phyloP scores from a whole-genome alignment of 1,140 invertebrate species.

The Bathynomus jamesi region DNA sequence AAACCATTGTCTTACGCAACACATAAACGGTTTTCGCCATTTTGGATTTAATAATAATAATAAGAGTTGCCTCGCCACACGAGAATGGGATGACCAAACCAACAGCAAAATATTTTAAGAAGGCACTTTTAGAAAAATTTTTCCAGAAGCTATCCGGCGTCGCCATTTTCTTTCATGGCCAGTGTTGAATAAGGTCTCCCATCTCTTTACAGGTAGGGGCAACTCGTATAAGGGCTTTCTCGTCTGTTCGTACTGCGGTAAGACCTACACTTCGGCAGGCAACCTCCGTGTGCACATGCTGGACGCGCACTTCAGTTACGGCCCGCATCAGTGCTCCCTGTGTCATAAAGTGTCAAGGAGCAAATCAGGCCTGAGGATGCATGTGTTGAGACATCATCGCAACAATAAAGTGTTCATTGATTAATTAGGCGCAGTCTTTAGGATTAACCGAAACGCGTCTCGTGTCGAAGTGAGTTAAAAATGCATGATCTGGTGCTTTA shows the following conservation, averaged over 20 bases:
- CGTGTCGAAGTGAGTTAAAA: too few relatives aligned
- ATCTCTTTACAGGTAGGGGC: constrained; percentile 37
- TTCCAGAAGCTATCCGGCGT: too few relatives aligned
- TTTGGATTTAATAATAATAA: not conserved
- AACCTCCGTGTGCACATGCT: constrained; percentile 36
- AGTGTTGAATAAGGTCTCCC: constrained; percentile 30
- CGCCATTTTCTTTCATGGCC: constrained; percentile 17
- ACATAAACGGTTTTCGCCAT: too few relatives aligned
- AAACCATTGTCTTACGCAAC: too few relatives aligned
- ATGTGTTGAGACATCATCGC: constrained; percentile 34
- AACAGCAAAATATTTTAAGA: too few relatives aligned
- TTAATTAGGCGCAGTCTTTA: too few relatives aligned
- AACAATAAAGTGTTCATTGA: constrained; percentile 8
- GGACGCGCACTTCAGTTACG: constrained; percentile 34
- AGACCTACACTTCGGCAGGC: constrained; percentile 35
- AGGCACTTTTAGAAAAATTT: too few relatives aligned
- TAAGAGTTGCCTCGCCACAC: not conserved
- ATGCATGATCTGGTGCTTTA: too few relatives aligned
- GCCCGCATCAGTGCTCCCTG: constrained; percentile 33
- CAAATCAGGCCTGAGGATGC: constrained; percentile 35
- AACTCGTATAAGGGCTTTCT: constrained; percentile 30
- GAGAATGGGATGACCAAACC: not conserved
- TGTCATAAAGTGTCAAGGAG: constrained; percentile 36
- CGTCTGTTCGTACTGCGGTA: constrained; percentile 34
- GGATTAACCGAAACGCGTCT: too few relatives aligned